Base-by-base conservation (phyloP, 2,888 invertebrate species). In the Drosophila atroscutellata region DNA sequence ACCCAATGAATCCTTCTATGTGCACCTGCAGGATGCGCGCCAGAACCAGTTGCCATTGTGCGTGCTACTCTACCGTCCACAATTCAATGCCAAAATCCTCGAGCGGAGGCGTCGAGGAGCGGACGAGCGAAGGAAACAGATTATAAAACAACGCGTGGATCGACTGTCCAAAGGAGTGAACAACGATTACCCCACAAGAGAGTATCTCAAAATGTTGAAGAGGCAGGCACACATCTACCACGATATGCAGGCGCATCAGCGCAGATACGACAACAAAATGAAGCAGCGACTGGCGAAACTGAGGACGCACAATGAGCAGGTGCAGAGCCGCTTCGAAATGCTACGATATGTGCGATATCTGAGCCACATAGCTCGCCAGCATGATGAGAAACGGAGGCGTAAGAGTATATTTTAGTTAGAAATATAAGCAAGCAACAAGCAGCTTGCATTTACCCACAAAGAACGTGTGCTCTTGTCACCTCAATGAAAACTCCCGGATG, bases 331-430 rank as follows among this genome's bases (percentile, higher is more conserved):
- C 3, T 49, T 39, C 2, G 54, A 69, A 13, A 18, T 77, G 1
- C 5, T 70, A 20, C 55, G 52, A 11, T 76, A 65, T 20, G 26
- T 62, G 0, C 62, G 51, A 28, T 76, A 80, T 47, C 47, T 78
- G 26, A 51, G 37, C 0, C 18, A 32, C 6, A 58, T 78, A 20
- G 77, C 72, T 0, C 32, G 15, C 7, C 45, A 62, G 15, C 59
- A 80, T 6, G 59, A 55, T n/a, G 59, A 64, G 42, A 50, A 45
- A n/a, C 63, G 39, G 24, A 80, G 66, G 11, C 59, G 72, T 0
- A 68, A 20, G 15, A 34, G 81, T 9, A 68, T 68, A 26, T 78
- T 80, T 45, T 78, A 68, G 77, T 42, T 9, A 58, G n/a, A n/a
- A 49, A 32, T 55, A 26, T 15, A 51, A 3, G 3, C 5, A 36